Evolutionary conservation across 1,140 invertebrate species (phyloP).

Genomic region (Leptinotarsa texana): DNA sequence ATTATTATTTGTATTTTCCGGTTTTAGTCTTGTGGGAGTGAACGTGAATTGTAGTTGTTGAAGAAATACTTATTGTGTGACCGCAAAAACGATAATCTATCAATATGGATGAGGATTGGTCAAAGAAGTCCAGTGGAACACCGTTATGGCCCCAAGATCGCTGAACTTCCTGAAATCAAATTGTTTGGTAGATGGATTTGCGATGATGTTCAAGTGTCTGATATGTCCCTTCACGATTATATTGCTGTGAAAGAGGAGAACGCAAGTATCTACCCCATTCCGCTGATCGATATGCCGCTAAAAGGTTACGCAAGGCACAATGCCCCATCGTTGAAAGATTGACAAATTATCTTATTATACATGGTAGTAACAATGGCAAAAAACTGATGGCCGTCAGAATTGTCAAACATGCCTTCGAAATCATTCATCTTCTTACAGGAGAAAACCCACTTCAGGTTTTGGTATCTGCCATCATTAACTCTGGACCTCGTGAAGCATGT

Average conservation of each 20-base stretch:
- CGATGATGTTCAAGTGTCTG: constrained; percentile 96
- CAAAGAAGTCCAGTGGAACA: constrained; percentile 34
- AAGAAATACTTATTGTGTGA: constrained; percentile 14
- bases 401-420: too few relatives aligned
- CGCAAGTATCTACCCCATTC: constrained; percentile 99
- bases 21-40: constrained; percentile 49
- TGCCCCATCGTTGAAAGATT: constrained; percentile 97
- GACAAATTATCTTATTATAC: too few relatives aligned
- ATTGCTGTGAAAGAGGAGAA: constrained; percentile 98
- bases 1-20: constrained; percentile 47
- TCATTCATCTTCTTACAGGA: too few relatives aligned
- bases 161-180: constrained; percentile 93
- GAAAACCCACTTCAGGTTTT: too few relatives aligned
- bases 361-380: too few relatives aligned
- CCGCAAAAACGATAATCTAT: not conserved
- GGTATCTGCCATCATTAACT: too few relatives aligned
- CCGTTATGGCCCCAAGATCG: constrained; percentile 59
- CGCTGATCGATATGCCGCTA: constrained; percentile 96
- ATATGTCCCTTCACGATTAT: constrained; percentile 98
- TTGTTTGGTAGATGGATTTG: constrained; percentile 97
- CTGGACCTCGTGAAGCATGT: constrained; percentile 52
- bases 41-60: constrained; percentile 49
- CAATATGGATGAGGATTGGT: constrained; percentile 24
- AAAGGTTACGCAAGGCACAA: constrained; percentile 97
- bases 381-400: too few relatives aligned